Evolutionary conservation across 2,888 invertebrate genomes (phyloP), one percentile per base, ranked within the genome.

Genomic region (Eupeodes latifasciatus): DNA sequence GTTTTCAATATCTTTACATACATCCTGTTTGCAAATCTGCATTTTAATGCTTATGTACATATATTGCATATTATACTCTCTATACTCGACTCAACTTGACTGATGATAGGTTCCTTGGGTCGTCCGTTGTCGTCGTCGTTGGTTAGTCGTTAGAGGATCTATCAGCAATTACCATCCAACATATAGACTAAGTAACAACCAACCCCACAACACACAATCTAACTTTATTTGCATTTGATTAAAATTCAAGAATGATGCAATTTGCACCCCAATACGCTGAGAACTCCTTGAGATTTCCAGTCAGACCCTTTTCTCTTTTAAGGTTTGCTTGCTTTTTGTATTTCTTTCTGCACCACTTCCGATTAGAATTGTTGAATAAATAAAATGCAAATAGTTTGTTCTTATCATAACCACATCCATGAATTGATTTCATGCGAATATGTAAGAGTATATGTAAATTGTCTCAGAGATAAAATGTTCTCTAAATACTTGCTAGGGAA

Each of bases 181-280:
- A 27, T 27, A 27, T 27, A 27, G 27, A 27, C 27, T 27, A 27
- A 27, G 27, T 27, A 27, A 27, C 1, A 27, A 27, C 47, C 34
- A 36, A 16, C 11, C 16, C 16, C 5, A 12, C 7, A 64, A 44
- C 10, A 64, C 14, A 16, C 40, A 9, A 57, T 16, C 53, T 16
- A 44, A 53, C 40, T 76, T 44, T 81, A 83, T 84, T 87, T 87
- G 87, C 87, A 87, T 87, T 76, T 81, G 80, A 84, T 84, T 87
- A 87, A 84, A 75, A 74, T 80, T 81, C 49, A 72, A 66, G 82
- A 82, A 75, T 67, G 40, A 75, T 67, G 40, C 59, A 49, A 72
- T 72, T 59, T 75, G 64, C 64, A 51, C 36, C 4, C 47, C 51
- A 49, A 14, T 7, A 62, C 19, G 40, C 19, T 19, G 3, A 7